Conservation (phyloP, 2,797 vertebrate genomes). For the Rhinoraja longicauda region DNA sequence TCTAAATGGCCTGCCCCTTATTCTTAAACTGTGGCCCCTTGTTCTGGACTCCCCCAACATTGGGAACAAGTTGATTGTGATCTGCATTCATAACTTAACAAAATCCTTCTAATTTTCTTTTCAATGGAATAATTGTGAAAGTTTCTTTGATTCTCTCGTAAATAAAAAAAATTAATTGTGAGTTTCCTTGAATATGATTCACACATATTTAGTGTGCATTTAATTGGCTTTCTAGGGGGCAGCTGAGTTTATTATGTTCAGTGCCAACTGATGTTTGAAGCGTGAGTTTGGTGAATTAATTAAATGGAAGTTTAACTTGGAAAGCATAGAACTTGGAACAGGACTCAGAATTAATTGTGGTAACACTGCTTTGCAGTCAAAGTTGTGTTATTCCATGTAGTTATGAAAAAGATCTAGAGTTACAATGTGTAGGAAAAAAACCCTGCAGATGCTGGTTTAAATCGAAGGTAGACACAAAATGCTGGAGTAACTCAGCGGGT, state of each 20-base stretch:
- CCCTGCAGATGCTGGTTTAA: no score
- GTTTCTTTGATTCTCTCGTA: neutral
- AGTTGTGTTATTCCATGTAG: neutral
- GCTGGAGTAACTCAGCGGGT: no score
- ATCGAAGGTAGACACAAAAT: no score
- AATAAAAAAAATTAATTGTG: no score
- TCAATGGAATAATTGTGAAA: neutral
- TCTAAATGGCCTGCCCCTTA: no score
- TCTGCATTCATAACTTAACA: neutral
- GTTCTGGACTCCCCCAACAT: no score
- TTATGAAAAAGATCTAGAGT: neutral
- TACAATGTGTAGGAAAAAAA: no score
- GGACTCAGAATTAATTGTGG: neutral
- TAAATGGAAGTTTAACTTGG: neutral
- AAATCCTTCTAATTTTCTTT: neutral
- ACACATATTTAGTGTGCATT: neutral
- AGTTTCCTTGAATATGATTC: neutral
- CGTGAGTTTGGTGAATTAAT: neutral
- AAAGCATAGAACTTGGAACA: neutral
- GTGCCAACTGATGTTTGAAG: neutral
- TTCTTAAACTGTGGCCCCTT: no score
- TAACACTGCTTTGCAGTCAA: neutral
- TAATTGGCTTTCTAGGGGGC: neutral
- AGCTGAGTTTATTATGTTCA: neutral
- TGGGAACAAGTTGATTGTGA: neutral